Evolutionary conservation across 1,140 invertebrate species (phyloP).

Genomic region (Magallana angulata): DNA sequence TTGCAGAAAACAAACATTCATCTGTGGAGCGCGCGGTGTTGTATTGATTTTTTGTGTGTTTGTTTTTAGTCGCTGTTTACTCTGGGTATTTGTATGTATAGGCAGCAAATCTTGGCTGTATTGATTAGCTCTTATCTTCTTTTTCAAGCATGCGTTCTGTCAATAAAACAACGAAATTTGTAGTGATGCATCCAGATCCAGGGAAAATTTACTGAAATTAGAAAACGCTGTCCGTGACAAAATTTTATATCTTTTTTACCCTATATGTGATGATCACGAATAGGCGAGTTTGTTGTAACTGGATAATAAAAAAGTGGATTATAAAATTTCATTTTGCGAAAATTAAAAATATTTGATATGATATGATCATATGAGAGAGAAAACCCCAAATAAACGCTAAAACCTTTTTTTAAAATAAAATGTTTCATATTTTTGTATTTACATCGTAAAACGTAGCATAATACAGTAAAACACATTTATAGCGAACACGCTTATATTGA

Average conservation of each 20-base stretch:
- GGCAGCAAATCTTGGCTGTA: background rate
- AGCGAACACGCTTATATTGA: too few species aligned
- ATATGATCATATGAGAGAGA: too few species aligned
- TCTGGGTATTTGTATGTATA: conserved; percentile 16
- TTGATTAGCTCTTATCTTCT: conserved; percentile 24
- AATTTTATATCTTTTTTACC: conserved; percentile 37
- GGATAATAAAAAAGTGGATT: too few species aligned
- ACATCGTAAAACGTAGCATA: too few species aligned
- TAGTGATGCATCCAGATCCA: background rate
- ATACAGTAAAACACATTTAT: too few species aligned
- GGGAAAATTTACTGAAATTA: background rate
- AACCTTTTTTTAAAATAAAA: too few species aligned
- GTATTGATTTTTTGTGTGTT: conserved; percentile 23
- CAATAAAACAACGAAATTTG: conserved; percentile 23
- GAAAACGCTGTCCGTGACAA: background rate
- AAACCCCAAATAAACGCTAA: too few species aligned
- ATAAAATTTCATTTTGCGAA: too few species aligned
- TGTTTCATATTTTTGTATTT: too few species aligned
- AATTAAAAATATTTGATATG: too few species aligned
- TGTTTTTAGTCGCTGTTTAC: conserved; percentile 17
- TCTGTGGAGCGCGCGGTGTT: background rate
- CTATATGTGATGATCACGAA: background rate
- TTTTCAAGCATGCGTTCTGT: background rate
- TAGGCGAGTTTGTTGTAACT: too few species aligned
- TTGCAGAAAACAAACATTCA: conserved; percentile 15